phyloP scores from a whole-genome alignment of 1,140 invertebrate genomes.

The Lasioglossum baleicum region DNA sequence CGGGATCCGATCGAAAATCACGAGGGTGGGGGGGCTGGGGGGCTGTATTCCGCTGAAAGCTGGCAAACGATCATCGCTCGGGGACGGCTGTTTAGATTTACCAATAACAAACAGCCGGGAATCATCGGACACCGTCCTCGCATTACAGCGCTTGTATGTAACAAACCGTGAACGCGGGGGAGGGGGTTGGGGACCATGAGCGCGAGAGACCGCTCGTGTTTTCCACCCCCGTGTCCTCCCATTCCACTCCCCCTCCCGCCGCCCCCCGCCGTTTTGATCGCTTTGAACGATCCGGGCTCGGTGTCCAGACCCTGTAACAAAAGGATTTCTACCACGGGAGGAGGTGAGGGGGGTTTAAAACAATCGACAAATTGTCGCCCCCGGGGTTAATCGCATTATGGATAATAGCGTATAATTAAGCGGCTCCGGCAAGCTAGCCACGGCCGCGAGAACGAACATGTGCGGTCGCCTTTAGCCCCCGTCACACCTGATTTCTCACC shows the following conservation, averaged over 20 bases:
- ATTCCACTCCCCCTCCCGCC: neutral
- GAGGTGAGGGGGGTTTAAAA: no score
- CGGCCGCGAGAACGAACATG: conserved; percentile 73
- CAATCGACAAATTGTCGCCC: no score
- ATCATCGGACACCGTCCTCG: neutral
- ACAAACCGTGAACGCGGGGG: conserved; percentile 24
- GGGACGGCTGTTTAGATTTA: conserved; percentile 38
- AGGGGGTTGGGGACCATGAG: no score
- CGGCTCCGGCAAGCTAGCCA: neutral
- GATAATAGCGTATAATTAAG: conserved; percentile 70
- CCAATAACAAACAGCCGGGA: conserved; percentile 33
- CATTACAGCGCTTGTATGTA: neutral
- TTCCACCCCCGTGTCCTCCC: no score
- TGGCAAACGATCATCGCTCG: conserved; percentile 28
- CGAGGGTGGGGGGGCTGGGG: no score
- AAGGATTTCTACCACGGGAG: conserved; percentile 15
- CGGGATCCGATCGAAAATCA: conserved; percentile 6
- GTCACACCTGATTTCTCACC: conserved; percentile 72
- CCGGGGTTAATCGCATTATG: conserved; percentile 67
- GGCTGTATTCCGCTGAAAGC: neutral
- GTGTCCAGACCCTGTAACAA: neutral
- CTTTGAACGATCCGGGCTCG: neutral
- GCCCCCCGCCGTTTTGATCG: conserved; percentile 33
- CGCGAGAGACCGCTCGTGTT: no score
- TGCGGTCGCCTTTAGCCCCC: conserved; percentile 69